Evolutionary conservation across 2,888 invertebrate genomes (phyloP).

Genomic region (Chirona hameri): DNA sequence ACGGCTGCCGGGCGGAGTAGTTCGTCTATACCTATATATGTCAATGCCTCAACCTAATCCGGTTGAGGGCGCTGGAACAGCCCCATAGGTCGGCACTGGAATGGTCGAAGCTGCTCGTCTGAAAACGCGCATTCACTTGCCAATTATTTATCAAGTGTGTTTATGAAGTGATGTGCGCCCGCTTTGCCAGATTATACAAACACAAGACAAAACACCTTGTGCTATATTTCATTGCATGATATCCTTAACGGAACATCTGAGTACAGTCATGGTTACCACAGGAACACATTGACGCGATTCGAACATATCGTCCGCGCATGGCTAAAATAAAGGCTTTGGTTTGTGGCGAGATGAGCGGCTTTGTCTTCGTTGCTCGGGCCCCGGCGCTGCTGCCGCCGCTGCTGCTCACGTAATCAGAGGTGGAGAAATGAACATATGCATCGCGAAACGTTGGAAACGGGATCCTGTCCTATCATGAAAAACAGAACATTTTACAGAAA

Average conservation of each 20-base stretch:
- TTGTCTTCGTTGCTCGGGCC: neutral
- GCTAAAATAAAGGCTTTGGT: conserved; percentile 25
- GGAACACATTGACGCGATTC: neutral
- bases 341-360: neutral
- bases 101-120: no score
- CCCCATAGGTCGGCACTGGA: no score
- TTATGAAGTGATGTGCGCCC: neutral
- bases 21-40: no score
- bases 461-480: no score
- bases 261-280: neutral
- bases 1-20: no score
- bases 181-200: neutral
- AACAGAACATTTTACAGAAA: no score
- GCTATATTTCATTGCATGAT: conserved; percentile 4
- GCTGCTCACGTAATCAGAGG: neutral
- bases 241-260: neutral
- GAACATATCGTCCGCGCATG: neutral
- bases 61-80: no score
- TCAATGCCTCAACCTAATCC: no score
- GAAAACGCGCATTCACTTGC: no score
- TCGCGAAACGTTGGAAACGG: no score
- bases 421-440: no score
- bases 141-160: neutral
- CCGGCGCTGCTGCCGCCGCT: neutral
- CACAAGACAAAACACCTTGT: neutral